Evolutionary conservation across 2,113 vertebrate genomes (phyloP).

Genomic region (Grallaria varia): DNA sequence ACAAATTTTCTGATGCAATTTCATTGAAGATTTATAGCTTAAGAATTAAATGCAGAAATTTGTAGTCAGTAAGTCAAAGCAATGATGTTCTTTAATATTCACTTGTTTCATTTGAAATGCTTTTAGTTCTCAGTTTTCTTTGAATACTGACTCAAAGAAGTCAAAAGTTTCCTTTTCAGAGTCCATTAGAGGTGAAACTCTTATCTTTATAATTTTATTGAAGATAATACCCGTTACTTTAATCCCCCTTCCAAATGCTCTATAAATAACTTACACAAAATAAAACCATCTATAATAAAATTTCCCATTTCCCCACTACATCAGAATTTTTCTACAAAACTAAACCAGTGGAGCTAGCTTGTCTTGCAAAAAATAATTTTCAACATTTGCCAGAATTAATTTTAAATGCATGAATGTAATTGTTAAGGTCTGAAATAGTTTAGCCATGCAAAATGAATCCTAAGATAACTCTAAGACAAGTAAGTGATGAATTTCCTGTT

Average conservation of each 20-base stretch:
- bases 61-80: neutral
- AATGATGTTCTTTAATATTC: neutral
- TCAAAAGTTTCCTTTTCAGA: neutral
- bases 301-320: neutral
- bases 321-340: neutral
- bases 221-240: neutral
- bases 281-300: neutral
- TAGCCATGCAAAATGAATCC: neutral
- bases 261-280: neutral
- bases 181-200: fast-evolving
- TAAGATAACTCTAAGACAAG: neutral
- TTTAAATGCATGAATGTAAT: neutral
- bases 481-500: neutral
- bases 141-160: neutral
- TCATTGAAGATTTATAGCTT: neutral
- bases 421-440: neutral
- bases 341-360: neutral
- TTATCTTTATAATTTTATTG: neutral
- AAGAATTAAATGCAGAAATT: neutral
- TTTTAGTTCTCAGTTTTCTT: neutral
- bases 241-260: neutral
- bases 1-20: neutral
- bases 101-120: neutral
- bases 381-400: neutral
- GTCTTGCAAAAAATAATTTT: neutral